Percentiles rank a stretch among this genome's conserved stretches.
These are phyloP conservation scores for Taeniopygia guttata DNA, from an alignment of 2,797 vertebrate genomes.

Conservation along the genomic window DNA sequence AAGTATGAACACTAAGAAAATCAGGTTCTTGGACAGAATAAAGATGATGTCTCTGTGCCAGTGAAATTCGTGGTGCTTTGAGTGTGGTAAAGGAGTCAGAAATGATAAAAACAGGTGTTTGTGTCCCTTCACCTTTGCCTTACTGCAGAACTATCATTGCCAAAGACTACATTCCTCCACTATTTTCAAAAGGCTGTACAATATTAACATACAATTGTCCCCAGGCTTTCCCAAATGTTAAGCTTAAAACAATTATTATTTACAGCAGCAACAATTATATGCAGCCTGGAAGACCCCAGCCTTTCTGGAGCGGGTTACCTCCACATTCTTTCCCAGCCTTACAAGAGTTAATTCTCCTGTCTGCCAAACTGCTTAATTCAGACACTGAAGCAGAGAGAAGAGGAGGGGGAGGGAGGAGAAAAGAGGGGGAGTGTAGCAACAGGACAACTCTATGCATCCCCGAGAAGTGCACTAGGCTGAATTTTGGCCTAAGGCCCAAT, in stretches of 20 bases:
- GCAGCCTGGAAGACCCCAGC: background rate
- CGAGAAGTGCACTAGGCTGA: background rate
- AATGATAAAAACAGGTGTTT: background rate
- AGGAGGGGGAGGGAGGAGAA: background rate
- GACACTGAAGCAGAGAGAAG: background rate
- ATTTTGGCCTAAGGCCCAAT: background rate
- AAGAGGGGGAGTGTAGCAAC: background rate
- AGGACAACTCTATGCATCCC: background rate
- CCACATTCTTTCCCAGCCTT: background rate
- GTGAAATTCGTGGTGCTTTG: background rate
- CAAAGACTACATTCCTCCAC: background rate
- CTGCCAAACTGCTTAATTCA: background rate
- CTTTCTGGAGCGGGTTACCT: background rate
- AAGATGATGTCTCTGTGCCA: rapidly evolving
- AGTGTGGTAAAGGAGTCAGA: background rate
- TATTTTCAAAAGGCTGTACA: background rate
- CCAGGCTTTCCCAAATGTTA: background rate
- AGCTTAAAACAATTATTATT: background rate
- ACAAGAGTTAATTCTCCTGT: background rate
- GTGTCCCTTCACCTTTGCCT: background rate
- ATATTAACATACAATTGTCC: background rate
- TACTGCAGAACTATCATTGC: background rate
- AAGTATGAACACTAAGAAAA: background rate
- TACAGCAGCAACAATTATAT: background rate
- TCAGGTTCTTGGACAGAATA: background rate